Base-by-base conservation (phyloP, 2,888 invertebrate species). In the Drosophila meridionalis region DNA sequence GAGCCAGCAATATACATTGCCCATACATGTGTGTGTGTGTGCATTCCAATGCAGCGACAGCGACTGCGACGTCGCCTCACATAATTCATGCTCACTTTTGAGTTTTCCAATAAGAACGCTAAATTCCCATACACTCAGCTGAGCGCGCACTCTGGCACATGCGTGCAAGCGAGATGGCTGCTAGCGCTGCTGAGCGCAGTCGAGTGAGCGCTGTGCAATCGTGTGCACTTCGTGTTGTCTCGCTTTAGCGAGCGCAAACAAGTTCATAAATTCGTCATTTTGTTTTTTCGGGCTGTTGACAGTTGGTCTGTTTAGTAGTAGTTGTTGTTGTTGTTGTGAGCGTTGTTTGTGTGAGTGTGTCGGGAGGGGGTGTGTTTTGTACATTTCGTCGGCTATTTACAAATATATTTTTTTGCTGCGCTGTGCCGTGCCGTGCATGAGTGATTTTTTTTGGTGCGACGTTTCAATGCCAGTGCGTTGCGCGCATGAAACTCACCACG, bases 251-350 rank as follows among this genome's bases (percentile, higher is more conserved):
- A 81, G 74, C 85, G 65, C 65, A 70, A 74, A 73, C 77, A 76
- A 78, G 80, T 87, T 87, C 83, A 91, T 90, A 90, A 91, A 92
- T 91, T 90, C 92, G 87, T 91, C 92, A 92, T 92, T 92, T 91
- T 91, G 91, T 92, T 91, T 91, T 91, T 83, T 58, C 58, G 73
- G 77, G 72, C 76, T 83, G 91, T 84, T 92, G 92, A 92, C 92
- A 91, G 92, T 84, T 92, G 87, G 79, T 74, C 76, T 74, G 76
- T 58, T 70, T 70, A 69, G 71, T 14, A 69, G 76, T 63, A 69
- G 36, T 11, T 36, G 40, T 40, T 42, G 42, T 20, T 76, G 58
- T 73, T 78, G 82, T 5, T n/a, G 63, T 50, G 68, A 30, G 57
- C 48, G 66, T 58, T 52, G 66, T 58, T 48, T 52, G 57, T 59